Conservation (phyloP, 2,888 invertebrate species). For the Dorcus parallelipipedus region DNA sequence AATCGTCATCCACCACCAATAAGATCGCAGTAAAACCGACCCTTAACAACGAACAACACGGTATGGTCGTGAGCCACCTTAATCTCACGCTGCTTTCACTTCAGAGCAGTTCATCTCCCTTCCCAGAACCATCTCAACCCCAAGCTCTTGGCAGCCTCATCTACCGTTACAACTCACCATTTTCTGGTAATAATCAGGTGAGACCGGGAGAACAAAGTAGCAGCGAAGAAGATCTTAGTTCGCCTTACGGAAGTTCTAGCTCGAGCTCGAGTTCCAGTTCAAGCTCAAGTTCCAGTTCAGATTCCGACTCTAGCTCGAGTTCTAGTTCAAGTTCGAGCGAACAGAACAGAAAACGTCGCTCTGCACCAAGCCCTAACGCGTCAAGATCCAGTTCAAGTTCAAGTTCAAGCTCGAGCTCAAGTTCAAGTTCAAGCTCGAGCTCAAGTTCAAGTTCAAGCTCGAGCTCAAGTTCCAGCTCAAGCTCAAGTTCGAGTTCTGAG, state of each 20-base stretch:
- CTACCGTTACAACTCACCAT: conserved; percentile 52
- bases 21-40: conserved; percentile 59
- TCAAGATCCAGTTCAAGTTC: neutral
- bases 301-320: too few relatives aligned
- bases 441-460: too few relatives aligned
- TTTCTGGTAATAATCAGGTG: conserved; percentile 33
- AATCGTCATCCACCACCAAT: conserved; percentile 61
- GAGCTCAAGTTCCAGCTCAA: conserved; percentile 16
- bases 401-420: too few relatives aligned
- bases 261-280: conserved; percentile 6
- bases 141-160: conserved; percentile 54
- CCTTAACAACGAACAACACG: conserved; percentile 55
- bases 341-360: conserved; percentile 20
- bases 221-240: conserved; percentile 2
- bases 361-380: conserved; percentile 7
- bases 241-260: neutral
- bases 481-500: conserved; percentile 8
- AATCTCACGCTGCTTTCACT: conserved; percentile 50
- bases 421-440: too few relatives aligned
- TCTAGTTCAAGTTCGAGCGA: conserved; percentile 10
- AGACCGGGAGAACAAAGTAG: conserved; percentile 12
- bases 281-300: conserved; percentile 23
- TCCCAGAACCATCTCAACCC: conserved; percentile 38
- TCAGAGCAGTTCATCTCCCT: conserved; percentile 33
- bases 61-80: conserved; percentile 60